Base-by-base conservation (phyloP, 92 coral and sea anemone genomes). In the Scolanthus callimorphus region DNA sequence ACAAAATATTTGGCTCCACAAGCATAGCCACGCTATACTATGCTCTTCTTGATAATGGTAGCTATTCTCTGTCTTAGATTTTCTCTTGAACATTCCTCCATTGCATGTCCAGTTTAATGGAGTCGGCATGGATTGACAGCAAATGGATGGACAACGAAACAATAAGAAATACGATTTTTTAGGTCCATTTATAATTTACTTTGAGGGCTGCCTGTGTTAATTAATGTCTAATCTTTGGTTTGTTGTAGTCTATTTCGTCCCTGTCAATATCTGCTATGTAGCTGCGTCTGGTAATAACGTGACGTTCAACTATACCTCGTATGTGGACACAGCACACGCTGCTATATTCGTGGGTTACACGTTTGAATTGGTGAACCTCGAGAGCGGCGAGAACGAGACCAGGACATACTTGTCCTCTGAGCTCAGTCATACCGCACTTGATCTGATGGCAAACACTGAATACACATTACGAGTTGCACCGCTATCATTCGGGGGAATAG, bases 401-500 rank as follows among this genome's bases (percentile, higher is more conserved):
- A 46, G 12, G 4, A 15, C 15, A 6, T 15, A 6, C 9, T 6
- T 15, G 15, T 46, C 52, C 6, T 9, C 19, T 21, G 55, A 25
- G 29, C 1, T 26, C 1, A 1, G 2, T 1, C 23, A 12, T 26
- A 62, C 24, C 46, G 29, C 46, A 2, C 43, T 43, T 4, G 55
- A 39, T 4, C 34, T 62, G 39, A 25, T 17, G 13, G 2, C 1
- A 15, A 11, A 25, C 13, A 62, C 56, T 0, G 11, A 22, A 17
- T 62, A 62, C 27, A 4, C 20, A 21, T 11, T 47, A 6, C 11
- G 28, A 11, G 68, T 62, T 2, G 55, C 37, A n/a, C 55, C 55
- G 27, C 27, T 3, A 38, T 25, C 55, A 0, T 27, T 17, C 39
- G 13, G 17, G 17, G 68, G 68, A 3, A 11, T 49, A 25, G 68